A percentile compares a stretch with the other conserved stretches of the same genome.
Evolutionary conservation across 2,888 invertebrate species (phyloP).

Genomic region (Liopterus haemorrhoidalis): DNA sequence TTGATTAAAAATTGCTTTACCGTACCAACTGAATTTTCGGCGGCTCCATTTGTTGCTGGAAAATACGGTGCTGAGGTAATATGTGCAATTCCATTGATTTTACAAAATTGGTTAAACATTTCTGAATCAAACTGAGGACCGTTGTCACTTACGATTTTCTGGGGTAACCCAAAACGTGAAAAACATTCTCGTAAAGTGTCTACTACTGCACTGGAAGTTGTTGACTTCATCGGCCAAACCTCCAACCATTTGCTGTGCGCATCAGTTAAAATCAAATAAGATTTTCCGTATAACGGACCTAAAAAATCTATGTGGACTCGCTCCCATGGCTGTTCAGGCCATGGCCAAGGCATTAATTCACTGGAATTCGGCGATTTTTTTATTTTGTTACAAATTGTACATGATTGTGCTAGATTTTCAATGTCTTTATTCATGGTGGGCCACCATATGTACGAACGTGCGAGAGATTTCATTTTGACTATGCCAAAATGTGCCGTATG

Average conservation of each 20-base stretch:
- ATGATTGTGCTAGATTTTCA: constrained; percentile 7
- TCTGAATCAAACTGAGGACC: no score
- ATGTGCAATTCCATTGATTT: no score
- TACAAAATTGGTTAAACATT: no score
- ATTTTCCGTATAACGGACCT: constrained; percentile 23
- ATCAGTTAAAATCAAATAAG: constrained; percentile 23
- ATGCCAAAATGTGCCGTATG: constrained; percentile 6
- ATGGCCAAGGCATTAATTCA: constrained; percentile 26
- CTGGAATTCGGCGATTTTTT: constrained; percentile 23
- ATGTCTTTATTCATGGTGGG: constrained; percentile 11
- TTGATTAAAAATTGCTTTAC: no score
- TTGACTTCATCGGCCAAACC: constrained; percentile 22
- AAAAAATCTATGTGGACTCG: constrained; percentile 26
- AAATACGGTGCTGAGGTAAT: no score
- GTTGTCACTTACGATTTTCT: constrained; percentile 29
- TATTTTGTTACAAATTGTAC: constrained; percentile 15
- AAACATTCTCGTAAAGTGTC: constrained; percentile 17
- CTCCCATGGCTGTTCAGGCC: constrained; percentile 25
- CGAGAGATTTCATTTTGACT: constrained; percentile 7
- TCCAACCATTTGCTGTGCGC: constrained; percentile 27
- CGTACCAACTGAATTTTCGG: no score
- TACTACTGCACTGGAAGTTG: constrained; percentile 19
- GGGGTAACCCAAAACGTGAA: constrained; percentile 32
- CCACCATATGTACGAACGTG: constrained; percentile 18
- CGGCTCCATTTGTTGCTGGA: no score